Conservation (phyloP, 2,888 invertebrate species). For the Oscheius onirici region DNA sequence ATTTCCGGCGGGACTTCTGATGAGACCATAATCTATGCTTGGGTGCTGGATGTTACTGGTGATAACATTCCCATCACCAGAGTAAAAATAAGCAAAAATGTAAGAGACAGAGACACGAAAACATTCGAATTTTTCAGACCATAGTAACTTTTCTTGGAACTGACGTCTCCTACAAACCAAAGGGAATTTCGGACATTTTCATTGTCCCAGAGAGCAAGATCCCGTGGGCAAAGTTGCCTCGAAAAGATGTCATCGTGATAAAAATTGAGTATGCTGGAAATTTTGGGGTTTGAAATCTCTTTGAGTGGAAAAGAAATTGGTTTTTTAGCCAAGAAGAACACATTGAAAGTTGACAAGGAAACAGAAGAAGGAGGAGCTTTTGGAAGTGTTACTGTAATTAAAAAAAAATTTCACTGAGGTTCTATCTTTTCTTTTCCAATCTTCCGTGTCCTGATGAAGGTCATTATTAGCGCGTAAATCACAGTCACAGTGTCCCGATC, state of each 20-base stretch:
- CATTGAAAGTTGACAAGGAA: too few relatives aligned
- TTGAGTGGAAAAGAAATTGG: too few relatives aligned
- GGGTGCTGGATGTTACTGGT: slow-evolving; percentile 54
- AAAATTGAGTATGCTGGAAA: slow-evolving; percentile 62
- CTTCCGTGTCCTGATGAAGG: not conserved
- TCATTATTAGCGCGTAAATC: slow-evolving; percentile 31
- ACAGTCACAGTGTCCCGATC: not conserved
- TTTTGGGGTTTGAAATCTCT: not conserved
- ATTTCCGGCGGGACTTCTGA: not conserved
- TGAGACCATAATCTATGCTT: slow-evolving; percentile 65
- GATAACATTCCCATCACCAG: slow-evolving; percentile 46
- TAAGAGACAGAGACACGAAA: slow-evolving; percentile 5
- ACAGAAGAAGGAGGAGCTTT: too few relatives aligned
- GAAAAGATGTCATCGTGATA: slow-evolving; percentile 59
- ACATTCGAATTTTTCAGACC: slow-evolving; percentile 48
- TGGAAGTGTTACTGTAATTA: too few relatives aligned
- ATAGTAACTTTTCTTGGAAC: slow-evolving; percentile 60
- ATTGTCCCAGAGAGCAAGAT: slow-evolving; percentile 31
- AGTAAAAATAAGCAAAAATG: slow-evolving; percentile 54
- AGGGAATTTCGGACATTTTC: slow-evolving; percentile 9
- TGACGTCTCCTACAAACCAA: slow-evolving; percentile 34
- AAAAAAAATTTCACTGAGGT: too few relatives aligned
- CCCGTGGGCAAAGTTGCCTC: slow-evolving; percentile 53
- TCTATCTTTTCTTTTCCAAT: too few relatives aligned
- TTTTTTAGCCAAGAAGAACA: too few relatives aligned